A percentile compares a stretch with the other conserved stretches of the same genome.
Conservation (phyloP, 2,888 invertebrate species). For the Phyllotreta striolata region DNA sequence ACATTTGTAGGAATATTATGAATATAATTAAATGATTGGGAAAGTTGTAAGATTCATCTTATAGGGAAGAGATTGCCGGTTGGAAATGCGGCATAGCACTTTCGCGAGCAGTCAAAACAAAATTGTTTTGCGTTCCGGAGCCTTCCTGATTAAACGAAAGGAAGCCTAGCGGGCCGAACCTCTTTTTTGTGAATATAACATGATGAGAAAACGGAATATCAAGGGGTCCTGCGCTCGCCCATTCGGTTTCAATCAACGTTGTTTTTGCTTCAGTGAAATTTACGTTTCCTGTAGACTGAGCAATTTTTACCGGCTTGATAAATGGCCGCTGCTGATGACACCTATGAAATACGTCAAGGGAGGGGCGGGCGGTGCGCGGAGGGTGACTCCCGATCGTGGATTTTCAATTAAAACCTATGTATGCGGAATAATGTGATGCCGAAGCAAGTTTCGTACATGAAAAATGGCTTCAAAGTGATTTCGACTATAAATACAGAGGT, state of each 20-base stretch:
- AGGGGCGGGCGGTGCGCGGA: constrained; percentile 43
- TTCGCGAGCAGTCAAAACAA: constrained; percentile 8
- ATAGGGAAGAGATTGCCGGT: no score
- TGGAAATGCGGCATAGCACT: no score
- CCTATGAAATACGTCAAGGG: constrained; percentile 61
- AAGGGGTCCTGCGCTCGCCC: constrained; percentile 31
- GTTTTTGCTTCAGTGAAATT: constrained; percentile 59
- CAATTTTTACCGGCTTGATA: constrained; percentile 62
- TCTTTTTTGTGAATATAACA: constrained; percentile 29
- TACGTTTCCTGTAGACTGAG: constrained; percentile 61
- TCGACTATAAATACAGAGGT: constrained; percentile 23
- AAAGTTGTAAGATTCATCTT: no score
- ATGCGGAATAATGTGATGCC: constrained; percentile 62
- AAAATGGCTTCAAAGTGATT: constrained; percentile 37
- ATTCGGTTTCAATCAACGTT: constrained; percentile 55
- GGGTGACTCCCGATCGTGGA: constrained; percentile 52
- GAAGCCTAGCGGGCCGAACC: constrained; percentile 17
- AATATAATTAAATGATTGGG: no score
- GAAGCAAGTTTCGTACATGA: constrained; percentile 45
- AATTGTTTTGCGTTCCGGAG: constrained; percentile 18
- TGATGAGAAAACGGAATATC: constrained; percentile 29
- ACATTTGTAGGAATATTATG: no score
- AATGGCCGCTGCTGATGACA: constrained; percentile 62
- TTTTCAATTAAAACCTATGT: constrained; percentile 65
- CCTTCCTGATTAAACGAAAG: constrained; percentile 17